A percentile compares a stretch with the other conserved stretches of the same genome.
These are phyloP conservation scores for Lumbricus terrestris DNA, from an alignment of 2,888 invertebrate genomes.

Conservation along the genomic window DNA sequence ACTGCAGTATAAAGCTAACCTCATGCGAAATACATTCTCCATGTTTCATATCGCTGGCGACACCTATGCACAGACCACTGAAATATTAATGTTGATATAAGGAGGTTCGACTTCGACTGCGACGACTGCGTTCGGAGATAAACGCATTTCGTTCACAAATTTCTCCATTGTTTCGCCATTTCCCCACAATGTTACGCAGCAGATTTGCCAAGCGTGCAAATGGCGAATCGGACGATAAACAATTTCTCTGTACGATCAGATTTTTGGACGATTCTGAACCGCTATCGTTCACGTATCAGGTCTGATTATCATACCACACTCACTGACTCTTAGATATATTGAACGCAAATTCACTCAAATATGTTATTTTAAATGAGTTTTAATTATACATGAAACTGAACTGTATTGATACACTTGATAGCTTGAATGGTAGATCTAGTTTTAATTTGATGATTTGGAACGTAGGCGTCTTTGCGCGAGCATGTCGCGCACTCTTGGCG, in stretches of 20 bases:
- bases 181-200: background rate
- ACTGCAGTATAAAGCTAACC: too few relatives aligned
- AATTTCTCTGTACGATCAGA: conserved; percentile 53
- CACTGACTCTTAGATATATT: too few relatives aligned
- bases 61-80: background rate
- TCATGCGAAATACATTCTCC: background rate
- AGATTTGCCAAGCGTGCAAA: background rate
- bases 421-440: background rate
- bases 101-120: too few relatives aligned
- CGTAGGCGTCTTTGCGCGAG: background rate
- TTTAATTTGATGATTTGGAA: background rate
- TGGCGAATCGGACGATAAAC: conserved; percentile 45
- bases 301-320: conserved; percentile 35
- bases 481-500: too few relatives aligned
- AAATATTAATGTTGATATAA: background rate
- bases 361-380: background rate
- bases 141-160: background rate
- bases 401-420: background rate
- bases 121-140: background rate
- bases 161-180: background rate
- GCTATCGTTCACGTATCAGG: conserved; percentile 53
- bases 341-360: background rate
- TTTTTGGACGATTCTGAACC: conserved; percentile 57
- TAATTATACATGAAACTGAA: background rate
- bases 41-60: background rate